Evolutionary conservation across 2,113 vertebrate species (phyloP), one percentile per base, ranked within the genome.

Genomic region (Peromyscus maniculatus): DNA sequence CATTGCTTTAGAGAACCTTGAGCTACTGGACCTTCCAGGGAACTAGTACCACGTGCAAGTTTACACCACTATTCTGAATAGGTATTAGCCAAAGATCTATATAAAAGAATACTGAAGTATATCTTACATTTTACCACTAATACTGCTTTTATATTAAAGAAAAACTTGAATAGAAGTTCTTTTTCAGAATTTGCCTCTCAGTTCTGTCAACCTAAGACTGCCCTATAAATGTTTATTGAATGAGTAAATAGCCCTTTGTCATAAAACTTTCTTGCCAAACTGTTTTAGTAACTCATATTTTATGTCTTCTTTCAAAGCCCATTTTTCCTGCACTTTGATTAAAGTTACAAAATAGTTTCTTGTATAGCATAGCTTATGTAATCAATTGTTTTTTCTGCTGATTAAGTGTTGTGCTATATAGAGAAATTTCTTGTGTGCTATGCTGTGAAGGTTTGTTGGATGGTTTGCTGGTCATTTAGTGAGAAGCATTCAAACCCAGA

Each of bases 151-250:
- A 33, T n/a, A 21, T 66, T 57, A 28, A 57, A n/a, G 82, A 90
- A 80, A 64, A 9, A 77, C 36, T 87, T 87, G 52, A 77, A 11
- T 72, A 78, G 46, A n/a, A 93, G 87, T 92, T 55, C 39, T 96
- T 67, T 90, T 93, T 89, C 67, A 69, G 26, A 52, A 26, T 72
- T n/a, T 89, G 21, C 43, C 74, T 84, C 33, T 83, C 91, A 83
- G 5, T 31, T 93, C 66, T 86, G 33, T n/a, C 67, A 97, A 39
- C 43, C 67, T 83, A 74, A 72, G 39, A 33, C 17, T 84, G 6
- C 55, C 84, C n/a, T 52, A 77, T 94, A 92, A 91, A 91, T 96
- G 88, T 75, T 91, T 95, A 84, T 91, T 80, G 17, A 52, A 59
- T 96, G 12, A 86, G 49, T 78, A 75, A 86, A 64, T 90, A 82